Evolutionary conservation across 2,113 vertebrate species (phyloP), one percentile per base, ranked within the genome.

Genomic region (Hystrix brachyura): DNA sequence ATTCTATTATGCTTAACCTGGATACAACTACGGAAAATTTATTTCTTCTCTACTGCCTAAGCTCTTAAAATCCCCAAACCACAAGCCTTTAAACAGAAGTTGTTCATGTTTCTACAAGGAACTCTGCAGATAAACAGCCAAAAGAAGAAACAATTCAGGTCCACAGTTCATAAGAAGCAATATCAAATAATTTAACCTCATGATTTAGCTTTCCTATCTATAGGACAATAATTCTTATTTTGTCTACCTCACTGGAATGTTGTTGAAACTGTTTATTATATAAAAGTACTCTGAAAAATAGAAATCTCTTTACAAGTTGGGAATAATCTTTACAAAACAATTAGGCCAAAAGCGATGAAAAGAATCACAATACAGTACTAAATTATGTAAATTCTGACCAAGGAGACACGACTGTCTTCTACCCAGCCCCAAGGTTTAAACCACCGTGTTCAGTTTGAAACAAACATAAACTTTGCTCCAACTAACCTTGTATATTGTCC

Each of bases 401-500:
- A 32, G n/a, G n/a, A 65, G 21, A 57, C 3, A 43, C 5, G 0
- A 86, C 1, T 82, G 79, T 53, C 19, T 76, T 88, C 32, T 48
- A 65, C 7, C 65, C 1, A 86, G 48, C 15, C 82, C 32, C 57
- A 84, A 84, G 13, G 0, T 48, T 74, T 90, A 87, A 94, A 94
- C 34, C 0, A 2, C 34, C 67, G 67, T 69, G 90, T 90, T 65
- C 23, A 83, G 55, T 90, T 96, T 79, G 64, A 90, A 76, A 90
- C 60, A 94, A 59, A 55, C 0, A 25, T 38, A 95, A 69, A 90
- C 13, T 3, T 71, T 53, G 27, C 53, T 91, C 53, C 95, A 89
- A 98, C 98, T 98, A 95, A 99, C 99, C 99, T 99, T 99, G 99
- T 99, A 99, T 99, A 98, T 99, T 99, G 98, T 99, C 99, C 99